Evolutionary conservation across 1,140 invertebrate species (phyloP), one percentile per base, ranked within the genome.

Genomic region (Pseudomyrmex flavicornis): DNA sequence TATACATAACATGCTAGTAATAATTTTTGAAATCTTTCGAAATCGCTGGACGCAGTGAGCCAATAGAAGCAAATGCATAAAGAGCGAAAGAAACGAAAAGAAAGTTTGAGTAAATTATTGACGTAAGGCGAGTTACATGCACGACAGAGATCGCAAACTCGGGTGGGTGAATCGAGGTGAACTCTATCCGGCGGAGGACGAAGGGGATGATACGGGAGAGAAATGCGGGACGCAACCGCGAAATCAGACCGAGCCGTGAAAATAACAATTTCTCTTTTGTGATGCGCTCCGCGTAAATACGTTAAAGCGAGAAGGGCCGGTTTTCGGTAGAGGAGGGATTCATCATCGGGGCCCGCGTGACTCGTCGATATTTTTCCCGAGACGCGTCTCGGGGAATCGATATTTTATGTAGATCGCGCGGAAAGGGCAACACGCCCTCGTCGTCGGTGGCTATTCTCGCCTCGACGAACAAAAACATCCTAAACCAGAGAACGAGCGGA

Each of bases 231-330:
- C 88, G 89, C 46, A 86, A 90, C 89, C 91, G 91, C 91, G 89
- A 92, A 93, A 92, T 92, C 88, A 84, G 86, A 56, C 70, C 62
- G 59, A 88, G 77, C 91, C 90, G 90, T 92, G 92, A 93, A 93
- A 92, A 91, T 92, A 93, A 92, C 91, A 87, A 91, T 92, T 90
- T 90, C 88, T 91, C 86, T 84, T 90, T 92, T 91, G 85, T 90
- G 84, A 56, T 77, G 84, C 69, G 66, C 56, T 72, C 66, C 76
- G 66, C 74, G 66, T 90, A 35, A 35, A 35, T 35, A 87, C 87
- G 84, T 88, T 90, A 88, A 91, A 83, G 84, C 77, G 85, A 84
- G 88, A 85, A 82, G 74, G 84, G 82, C 80, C 86, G 84, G 59
- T 82, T 88, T 35, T 88, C 83, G 69, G 59, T 70, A 59, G 35